Base-by-base conservation (phyloP, 2,888 invertebrate genomes). In the Arctia plantaginis region DNA sequence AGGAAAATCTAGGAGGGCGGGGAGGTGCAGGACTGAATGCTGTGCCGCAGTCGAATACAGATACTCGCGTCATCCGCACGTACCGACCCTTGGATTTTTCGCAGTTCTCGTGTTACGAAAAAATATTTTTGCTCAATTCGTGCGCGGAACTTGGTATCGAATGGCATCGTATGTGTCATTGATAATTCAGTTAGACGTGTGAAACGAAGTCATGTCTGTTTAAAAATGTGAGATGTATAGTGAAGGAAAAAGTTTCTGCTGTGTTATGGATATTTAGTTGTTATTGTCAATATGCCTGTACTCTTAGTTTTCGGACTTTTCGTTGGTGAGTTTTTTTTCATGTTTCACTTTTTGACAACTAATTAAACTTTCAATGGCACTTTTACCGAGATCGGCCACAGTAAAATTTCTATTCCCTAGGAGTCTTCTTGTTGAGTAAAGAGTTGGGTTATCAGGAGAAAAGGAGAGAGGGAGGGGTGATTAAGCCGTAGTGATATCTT, bases 1-100 rank as follows among this genome's bases (percentile, higher is more conserved):
- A 86, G 85, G 82, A 78, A 80, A 79, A 79, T 82, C 78, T 78
- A 76, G 86, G 87, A 86, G 84, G 85, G 83, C 80, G 82, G 83
- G 83, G 80, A 83, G 82, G 80, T 84, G 83, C 85, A 85, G 84
- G 86, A 73, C 70, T 86, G 87, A 88, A 90, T 87, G 88, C 91
- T 91, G 91, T 87, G 86, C 91, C 92, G 90, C 94, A 94, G 95
- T 94, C 88, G 82, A 81, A 78, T 79, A 78, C 78, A 76, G 83
- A 81, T 86, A 81, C 80, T 80, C 78, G 84, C 33, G 76, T 64
- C 69, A 78, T 75, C 68, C 82, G 83, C 82, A 89, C 83, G 86
- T 80, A 71, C 44, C 62, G 41, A 64, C 77, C 75, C 71, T 59
- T 68, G 64, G 35, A 44, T 75, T 74, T 71, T 75, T 76, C 79